Evolutionary conservation across 1,140 invertebrate species (phyloP), one percentile per base, ranked within the genome.

Genomic region (Reticulitermes speratus): DNA sequence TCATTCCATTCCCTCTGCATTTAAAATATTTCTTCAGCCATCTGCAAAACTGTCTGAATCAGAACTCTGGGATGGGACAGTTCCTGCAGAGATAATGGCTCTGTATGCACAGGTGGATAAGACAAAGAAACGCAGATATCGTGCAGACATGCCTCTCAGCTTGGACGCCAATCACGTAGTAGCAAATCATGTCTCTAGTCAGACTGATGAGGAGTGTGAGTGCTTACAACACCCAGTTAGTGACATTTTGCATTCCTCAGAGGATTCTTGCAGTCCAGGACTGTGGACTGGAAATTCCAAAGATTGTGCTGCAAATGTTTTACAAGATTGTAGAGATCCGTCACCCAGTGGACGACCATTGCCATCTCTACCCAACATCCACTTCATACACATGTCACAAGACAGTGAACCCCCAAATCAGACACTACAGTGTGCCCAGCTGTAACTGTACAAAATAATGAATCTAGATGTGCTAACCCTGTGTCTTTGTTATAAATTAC

Each of bases 41-140:
- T 84, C 86, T 38, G 5, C 86, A 19, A 86, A 83, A 75, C 55
- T 44, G 25, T 44, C 81, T 52, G 82, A 86, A 69, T 65, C 52
- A 59, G 86, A 69, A 23, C 83, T 69, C 38, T 86, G 52, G n/a
- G 84, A 83, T 65, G 82, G 44, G 21, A 48, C 48, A 45, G 86
- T 86, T 23, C 87, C 55, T 52, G 65, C 85, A 21, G 87, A 69
- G 44, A 82, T 85, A 38, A 69, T 86, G 48, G 87, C 87, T 38
- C 44, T 88, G 23, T 88, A 88, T 65, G 87, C 87, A 5, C 84
- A 87, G 55, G 87, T 88, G 21, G 87, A 88, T 45, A 86, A 85
- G 55, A 30, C 85, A 21, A 88, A 88, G 55, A 88, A 88, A 87
- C 87, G 83, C 86, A 88, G 82, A 83, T 87, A 88, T 69, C 52